phyloP scores from a whole-genome alignment of 2,113 vertebrate genomes.

The Platycercus adscitus region DNA sequence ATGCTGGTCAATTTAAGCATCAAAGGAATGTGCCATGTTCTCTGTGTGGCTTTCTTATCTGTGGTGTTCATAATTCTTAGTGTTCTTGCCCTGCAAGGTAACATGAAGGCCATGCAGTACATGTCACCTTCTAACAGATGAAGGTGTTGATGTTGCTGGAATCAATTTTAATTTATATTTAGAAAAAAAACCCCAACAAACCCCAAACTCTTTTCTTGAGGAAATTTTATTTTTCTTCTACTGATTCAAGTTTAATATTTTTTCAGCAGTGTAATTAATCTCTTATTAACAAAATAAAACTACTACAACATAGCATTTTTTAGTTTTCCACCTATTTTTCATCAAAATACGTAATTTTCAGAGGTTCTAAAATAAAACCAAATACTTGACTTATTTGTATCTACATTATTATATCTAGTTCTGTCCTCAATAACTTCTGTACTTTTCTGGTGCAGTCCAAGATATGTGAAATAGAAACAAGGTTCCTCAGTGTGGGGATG shows the following conservation, averaged over 20 bases:
- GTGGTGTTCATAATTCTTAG: background rate
- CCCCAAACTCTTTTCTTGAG: background rate
- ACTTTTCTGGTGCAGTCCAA: background rate
- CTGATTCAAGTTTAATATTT: background rate
- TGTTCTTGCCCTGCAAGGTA: background rate
- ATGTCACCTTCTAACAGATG: background rate
- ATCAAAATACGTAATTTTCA: background rate
- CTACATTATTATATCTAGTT: background rate
- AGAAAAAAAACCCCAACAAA: background rate
- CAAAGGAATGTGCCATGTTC: background rate
- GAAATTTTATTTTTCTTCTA: background rate
- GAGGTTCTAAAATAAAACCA: background rate
- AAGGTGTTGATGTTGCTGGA: background rate
- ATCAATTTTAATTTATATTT: background rate
- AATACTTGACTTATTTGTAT: background rate
- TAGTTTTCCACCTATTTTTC: background rate
- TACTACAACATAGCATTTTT: background rate
- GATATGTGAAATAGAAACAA: background rate
- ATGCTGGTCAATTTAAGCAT: background rate
- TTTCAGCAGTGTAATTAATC: background rate
- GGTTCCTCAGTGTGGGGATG: background rate
- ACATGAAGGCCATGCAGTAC: fast-evolving
- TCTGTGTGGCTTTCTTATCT: background rate
- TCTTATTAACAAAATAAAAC: background rate
- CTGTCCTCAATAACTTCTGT: background rate